Base-by-base conservation (phyloP, 2,113 vertebrate genomes). In the Piprites chloris region DNA sequence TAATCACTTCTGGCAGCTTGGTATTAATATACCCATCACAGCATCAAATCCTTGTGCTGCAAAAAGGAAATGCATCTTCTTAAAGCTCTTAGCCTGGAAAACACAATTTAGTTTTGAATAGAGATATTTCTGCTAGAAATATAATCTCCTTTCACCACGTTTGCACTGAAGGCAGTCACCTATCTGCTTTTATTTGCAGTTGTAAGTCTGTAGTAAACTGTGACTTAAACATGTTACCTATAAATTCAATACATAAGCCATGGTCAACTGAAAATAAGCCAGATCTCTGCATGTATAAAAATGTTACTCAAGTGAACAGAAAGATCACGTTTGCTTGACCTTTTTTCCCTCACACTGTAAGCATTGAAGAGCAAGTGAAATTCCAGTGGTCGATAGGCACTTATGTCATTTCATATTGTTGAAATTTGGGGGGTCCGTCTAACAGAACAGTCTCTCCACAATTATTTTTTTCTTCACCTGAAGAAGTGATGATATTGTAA, bases 1-100 rank as follows among this genome's bases (percentile, higher is more conserved):
- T 84, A 76, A 90, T 91, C 26, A 44, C 61, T 92, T 95, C 72
- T 84, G 76, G 30, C 76, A 94, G 76, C 84, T 72, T 49, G 80
- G 15, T 80, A 77, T 80, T 95, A 92, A 65, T 85, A 80, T 28
- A 72, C 28, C 41, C 19, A 28, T 76, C 73, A 63, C 81, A 85
- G 30, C 23, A 4, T 75, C 93, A 85, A 30, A 93, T 82, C 90
- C 62, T 62, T 11, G 5, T 73, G 46, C 56, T 59, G 26, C 65
- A 77, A 65, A 86, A 81, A 85, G 76, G 76, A 76, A 84, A 74
- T 80, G 47, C 68, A 63, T 80, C 67, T 47, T 62, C 73, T 89
- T 85, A 82, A 78, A 65, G 81, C 3, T 47, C 56, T 89, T 87
- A 87, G 52, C 63, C 23, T 74, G 39, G 41, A 63, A 92, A 58